Conservation (phyloP, 2,797 vertebrate genomes). For the Danionella dracula region DNA sequence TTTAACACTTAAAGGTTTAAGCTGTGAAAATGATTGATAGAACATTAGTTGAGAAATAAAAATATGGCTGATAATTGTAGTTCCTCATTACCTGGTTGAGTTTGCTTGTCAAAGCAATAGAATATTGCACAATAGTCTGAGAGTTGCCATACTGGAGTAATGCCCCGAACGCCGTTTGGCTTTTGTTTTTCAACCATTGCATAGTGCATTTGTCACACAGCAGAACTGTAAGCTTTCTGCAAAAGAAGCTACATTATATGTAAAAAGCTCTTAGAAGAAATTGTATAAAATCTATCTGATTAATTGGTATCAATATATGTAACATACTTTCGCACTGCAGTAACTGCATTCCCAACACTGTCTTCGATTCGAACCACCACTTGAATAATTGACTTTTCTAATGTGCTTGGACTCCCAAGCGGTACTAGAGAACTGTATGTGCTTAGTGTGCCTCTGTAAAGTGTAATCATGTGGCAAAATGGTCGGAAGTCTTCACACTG, state of each 20-base stretch:
- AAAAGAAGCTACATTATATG: not conserved
- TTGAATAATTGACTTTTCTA: slow-evolving; percentile 51
- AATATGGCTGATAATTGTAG: too few relatives aligned
- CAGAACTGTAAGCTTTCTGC: slow-evolving; percentile 61
- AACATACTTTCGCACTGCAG: slow-evolving; percentile 65
- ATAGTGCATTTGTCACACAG: slow-evolving; percentile 22
- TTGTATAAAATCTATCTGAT: not conserved
- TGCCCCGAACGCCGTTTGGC: slow-evolving; percentile 57
- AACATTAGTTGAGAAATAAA: too few relatives aligned
- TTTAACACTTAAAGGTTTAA: slow-evolving; percentile 35
- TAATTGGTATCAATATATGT: not conserved
- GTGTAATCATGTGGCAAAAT: slow-evolving; percentile 58
- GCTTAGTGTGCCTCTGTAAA: slow-evolving; percentile 72
- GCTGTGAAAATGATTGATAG: slow-evolving; percentile 44
- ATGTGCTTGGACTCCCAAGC: slow-evolving; percentile 42
- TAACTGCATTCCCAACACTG: slow-evolving; percentile 57
- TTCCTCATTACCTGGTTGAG: slow-evolving; percentile 66
- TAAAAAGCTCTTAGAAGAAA: not conserved
- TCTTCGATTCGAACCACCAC: slow-evolving; percentile 66
- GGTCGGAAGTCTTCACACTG: slow-evolving; percentile 46
- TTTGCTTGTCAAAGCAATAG: slow-evolving; percentile 64
- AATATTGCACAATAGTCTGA: slow-evolving; percentile 66
- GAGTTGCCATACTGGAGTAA: slow-evolving; percentile 69
- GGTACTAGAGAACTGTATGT: slow-evolving; percentile 62
- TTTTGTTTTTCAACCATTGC: slow-evolving; percentile 67